Percentiles rank a stretch among this genome's conserved stretches.
Conservation (phyloP, 2,888 invertebrate genomes). For the Venusia cambrica region DNA sequence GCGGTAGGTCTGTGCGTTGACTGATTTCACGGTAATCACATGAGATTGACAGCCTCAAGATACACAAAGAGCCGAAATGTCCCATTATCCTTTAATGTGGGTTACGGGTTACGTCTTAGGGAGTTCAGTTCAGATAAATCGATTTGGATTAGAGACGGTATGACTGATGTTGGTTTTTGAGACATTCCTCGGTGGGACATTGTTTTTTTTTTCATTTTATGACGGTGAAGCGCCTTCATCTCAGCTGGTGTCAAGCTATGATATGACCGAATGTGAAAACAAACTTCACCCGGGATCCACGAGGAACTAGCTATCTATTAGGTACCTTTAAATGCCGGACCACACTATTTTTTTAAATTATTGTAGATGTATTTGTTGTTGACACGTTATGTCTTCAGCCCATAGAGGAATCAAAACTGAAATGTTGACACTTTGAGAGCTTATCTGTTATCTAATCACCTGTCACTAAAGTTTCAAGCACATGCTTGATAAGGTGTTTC, state of each 20-base stretch:
- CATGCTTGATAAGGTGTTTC: slow-evolving; percentile 10
- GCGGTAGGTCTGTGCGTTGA: slow-evolving; percentile 55
- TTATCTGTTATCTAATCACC: slow-evolving; percentile 14
- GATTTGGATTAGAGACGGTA: slow-evolving; percentile 51
- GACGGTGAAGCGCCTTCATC: no score
- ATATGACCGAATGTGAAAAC: no score
- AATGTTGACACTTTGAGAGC: slow-evolving; percentile 9
- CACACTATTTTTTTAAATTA: no score
- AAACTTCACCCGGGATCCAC: no score
- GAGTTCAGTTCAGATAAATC: slow-evolving; percentile 55
- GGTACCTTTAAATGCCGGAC: no score
- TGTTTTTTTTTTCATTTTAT: no score
- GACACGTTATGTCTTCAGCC: no score
- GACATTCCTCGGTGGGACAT: slow-evolving; percentile 7
- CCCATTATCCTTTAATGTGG: slow-evolving; percentile 67
- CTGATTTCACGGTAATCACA: slow-evolving; percentile 57
- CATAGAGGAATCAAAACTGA: no score
- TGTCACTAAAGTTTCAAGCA: slow-evolving; percentile 9
- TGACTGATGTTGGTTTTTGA: slow-evolving; percentile 27
- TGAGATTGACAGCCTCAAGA: slow-evolving; percentile 52
- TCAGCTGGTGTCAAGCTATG: no score
- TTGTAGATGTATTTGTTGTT: no score
- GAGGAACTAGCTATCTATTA: no score
- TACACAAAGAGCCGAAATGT: slow-evolving; percentile 51
- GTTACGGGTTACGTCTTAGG: slow-evolving; percentile 54